Conservation (phyloP, 2,888 invertebrate species). For the Reticulitermes lucifugus region DNA sequence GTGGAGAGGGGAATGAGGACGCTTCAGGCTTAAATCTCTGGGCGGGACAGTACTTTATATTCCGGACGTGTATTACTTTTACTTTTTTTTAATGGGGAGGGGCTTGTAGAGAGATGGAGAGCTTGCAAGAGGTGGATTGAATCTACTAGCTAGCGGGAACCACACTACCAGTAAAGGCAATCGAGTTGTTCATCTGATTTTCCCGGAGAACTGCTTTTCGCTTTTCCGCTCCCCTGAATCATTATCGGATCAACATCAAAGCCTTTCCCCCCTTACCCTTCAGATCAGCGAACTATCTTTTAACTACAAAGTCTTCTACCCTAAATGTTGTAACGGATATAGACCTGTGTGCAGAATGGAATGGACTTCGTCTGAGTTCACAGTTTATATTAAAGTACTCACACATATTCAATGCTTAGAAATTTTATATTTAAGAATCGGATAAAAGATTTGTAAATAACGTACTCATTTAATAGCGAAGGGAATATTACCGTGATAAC, state of each 20-base stretch:
- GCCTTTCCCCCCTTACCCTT: constrained; percentile 7
- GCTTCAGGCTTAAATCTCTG: background rate
- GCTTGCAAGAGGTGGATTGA: background rate
- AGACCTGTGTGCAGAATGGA: background rate
- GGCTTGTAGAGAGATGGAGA: background rate
- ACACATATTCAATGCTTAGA: too few species aligned
- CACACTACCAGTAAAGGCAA: constrained; percentile 32
- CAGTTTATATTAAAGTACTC: background rate
- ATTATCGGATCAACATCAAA: constrained; percentile 39
- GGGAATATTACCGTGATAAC: too few species aligned
- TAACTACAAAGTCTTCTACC: constrained; percentile 19
- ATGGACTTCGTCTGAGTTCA: background rate
- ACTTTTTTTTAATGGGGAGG: constrained; percentile 3
- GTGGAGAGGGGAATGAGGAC: too few species aligned
- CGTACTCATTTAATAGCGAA: too few species aligned
- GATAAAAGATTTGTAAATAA: too few species aligned
- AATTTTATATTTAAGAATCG: too few species aligned
- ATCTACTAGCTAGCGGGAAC: background rate
- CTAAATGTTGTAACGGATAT: background rate
- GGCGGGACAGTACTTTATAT: constrained; percentile 13
- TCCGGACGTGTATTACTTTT: background rate
- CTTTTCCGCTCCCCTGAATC: constrained; percentile 45
- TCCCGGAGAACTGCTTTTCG: constrained; percentile 43
- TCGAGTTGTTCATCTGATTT: constrained; percentile 47
- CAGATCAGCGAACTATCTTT: constrained; percentile 8